Evolutionary conservation across 2,797 vertebrate genomes (phyloP), one percentile per base, ranked within the genome.

Genomic region (Schizopygopsis pylzovi): DNA sequence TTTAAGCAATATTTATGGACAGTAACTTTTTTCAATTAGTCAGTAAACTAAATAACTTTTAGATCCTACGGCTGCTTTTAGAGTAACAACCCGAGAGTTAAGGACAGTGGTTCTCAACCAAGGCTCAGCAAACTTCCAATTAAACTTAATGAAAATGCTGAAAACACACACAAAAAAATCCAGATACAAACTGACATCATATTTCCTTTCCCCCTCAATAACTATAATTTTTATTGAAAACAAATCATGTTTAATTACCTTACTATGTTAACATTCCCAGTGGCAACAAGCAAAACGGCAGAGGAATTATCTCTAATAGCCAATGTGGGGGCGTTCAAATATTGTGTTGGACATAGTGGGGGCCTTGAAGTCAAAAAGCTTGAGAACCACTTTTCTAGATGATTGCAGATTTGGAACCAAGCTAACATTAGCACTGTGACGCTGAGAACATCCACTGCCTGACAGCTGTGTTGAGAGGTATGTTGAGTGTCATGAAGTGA

Each of bases 391-490:
- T 22, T 20, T 54, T 61, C 22, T 41, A 16, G 37, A 79, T 11
- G 25, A 72, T 33, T 33, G 25, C 13, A 59, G 28, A 12, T 75
- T 63, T 63, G 33, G 47, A 78, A 78, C 18, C 33, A 18, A 77
- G 61, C 11, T 54, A 56, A 56, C 71, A 49, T 84, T 25, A 56
- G n/a, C 3, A 3, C 47, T 78, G 63, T 78, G 47, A 70, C 15
- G 4, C 39, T 68, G 45, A 68, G 11, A 78, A 43, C n/a, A 65
- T 84, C 43, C 61, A 49, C 65, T 73, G 82, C 28, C 61, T 79
- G 63, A 75, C 81, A 73, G 39, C 68, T 75, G 81, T 83, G 81
- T 6, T 83, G 41, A 83, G 81, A 75, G 54, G 54, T n/a, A n/a
- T 61, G 81, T 16, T 47, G 65, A 33, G 79, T 63, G 81, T 72